Evolutionary conservation across 2,113 vertebrate genomes (phyloP), one percentile per base, ranked within the genome.

Genomic region (Microcebus murinus): DNA sequence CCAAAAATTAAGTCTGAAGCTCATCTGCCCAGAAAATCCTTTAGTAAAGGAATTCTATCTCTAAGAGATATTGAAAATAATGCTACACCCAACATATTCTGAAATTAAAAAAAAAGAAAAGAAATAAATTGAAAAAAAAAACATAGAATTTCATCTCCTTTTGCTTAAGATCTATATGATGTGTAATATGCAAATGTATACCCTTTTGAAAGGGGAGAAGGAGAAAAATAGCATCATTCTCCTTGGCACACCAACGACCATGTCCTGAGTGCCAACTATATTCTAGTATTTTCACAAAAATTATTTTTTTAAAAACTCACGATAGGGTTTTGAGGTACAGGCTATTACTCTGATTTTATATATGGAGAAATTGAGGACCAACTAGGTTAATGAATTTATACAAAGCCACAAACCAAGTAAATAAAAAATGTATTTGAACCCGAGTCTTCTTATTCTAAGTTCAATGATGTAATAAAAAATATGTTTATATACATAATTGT

Each of bases 361-460:
- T 65, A 31, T 84, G 76, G 96, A 57, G 76, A 97, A 95, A 96
- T 42, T 96, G 74, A 95, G 50, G 68, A 94, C 68, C 31, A 13
- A 48, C 73, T 84, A 68, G 45, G 36, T 92, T 89, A 83, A 71
- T 84, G 80, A 83, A 95, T 18, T 96, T 97, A 73, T 70, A 84
- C 65, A 93, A 97, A 95, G 48, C 73, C 42, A 70, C 15, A 89
- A 85, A 63, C 31, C 34, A 83, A 89, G 34, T 34, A 81, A 73
- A 87, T 88, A 85, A 80, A 93, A 84, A 65, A 59, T 65, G 9
- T 85, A 34, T 85, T 94, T 85, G 45, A 96, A 74, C 50, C 27
- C 20, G 36, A 21, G 10, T 70, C 42, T 91, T 90, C 92, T 73
- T 91, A 86, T 67, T 93, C 88, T 52, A 83, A 89, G 21, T 89